Evolutionary conservation across 2,888 invertebrate genomes (phyloP).

Genomic region (Rhodophaea formosa): DNA sequence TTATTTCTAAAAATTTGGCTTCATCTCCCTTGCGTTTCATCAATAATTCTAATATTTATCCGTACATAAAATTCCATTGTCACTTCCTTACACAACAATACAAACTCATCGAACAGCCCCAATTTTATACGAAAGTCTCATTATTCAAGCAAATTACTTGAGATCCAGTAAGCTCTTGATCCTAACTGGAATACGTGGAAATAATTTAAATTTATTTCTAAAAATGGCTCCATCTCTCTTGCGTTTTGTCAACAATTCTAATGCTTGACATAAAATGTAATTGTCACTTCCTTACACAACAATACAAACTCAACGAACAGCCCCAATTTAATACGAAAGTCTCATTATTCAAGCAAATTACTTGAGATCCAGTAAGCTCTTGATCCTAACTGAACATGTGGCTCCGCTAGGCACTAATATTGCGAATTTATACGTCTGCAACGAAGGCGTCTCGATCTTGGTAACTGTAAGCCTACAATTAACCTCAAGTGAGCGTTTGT

Average conservation of each 20-base stretch:
- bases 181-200: constrained; percentile 20
- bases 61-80: background rate
- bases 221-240: no score
- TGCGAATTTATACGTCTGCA: constrained; percentile 22
- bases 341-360: constrained; percentile 28
- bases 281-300: background rate
- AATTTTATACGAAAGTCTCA: constrained; percentile 25
- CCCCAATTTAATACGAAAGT: constrained; percentile 22
- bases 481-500: constrained; percentile 57
- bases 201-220: no score
- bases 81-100: background rate
- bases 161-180: constrained; percentile 26
- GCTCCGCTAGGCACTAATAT: constrained; percentile 19
- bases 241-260: background rate
- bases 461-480: constrained; percentile 63
- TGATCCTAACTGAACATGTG: constrained; percentile 24
- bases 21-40: no score
- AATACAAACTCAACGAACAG: constrained; percentile 3
- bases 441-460: constrained; percentile 22
- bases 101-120: constrained; percentile 9
- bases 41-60: no score
- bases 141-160: constrained; percentile 28
- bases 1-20: no score
- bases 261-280: background rate
- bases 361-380: constrained; percentile 23